Evolutionary conservation across 2,113 vertebrate species (phyloP), one percentile per base, ranked within the genome.

Genomic region (Oryzias curvinotus): DNA sequence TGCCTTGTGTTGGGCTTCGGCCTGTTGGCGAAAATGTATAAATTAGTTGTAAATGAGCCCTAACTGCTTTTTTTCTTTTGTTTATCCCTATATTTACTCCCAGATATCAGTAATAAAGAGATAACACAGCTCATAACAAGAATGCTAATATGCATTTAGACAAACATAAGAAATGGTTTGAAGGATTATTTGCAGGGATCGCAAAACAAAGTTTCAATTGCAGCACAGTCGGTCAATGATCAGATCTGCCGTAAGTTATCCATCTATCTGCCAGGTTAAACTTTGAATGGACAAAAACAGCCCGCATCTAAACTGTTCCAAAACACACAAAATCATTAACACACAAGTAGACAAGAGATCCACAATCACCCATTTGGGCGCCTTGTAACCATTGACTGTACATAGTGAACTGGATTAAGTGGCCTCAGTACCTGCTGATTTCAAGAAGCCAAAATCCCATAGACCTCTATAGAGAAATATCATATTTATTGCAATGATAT

Each of bases 171-270:
- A 72, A 56, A 66, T 41, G 65, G 28, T 59, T 19, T 1, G 7
- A n/a, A 62, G 46, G 57, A 73, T n/a, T 26, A 19, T n/a, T 56
- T 23, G 53, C 47, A 50, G 47, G 67, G 65, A 71, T 79, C 61
- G 62, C 61, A 47, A 62, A 47, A 57, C 46, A 54, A 7, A 7
- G 48, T 28, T 62, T 64, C 62, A 66, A 57, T 71, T 59, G 58
- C 68, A 84, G 75, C 65, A 68, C 80, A 63, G 71, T 59, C 23
- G 63, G 52, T 56, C 85, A 83, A 77, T 80, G 48, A 90, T 87
- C 85, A 84, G 83, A 84, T 88, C 73, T 77, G 77, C 83, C 83
- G 82, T 87, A 87, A 86, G 82, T 63, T 74, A 58, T 65, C 65
- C 30, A 45, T 71, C 57, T 59, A 18, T 63, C 50, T 81, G 85